Base-by-base conservation (phyloP, 1,140 invertebrate species). In the Stegodyphus dumicola region DNA sequence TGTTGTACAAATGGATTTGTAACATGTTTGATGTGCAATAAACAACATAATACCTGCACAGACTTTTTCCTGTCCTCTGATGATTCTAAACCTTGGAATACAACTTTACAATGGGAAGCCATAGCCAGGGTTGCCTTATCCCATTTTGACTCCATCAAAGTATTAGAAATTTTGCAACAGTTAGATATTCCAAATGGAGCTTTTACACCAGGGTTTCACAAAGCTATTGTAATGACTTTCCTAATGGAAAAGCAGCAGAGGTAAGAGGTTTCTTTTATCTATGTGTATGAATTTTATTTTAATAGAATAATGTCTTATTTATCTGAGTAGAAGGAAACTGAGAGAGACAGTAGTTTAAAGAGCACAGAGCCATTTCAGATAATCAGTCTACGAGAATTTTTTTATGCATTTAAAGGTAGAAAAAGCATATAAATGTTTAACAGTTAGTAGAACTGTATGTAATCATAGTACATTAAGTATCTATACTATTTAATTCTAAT, bases 161-260 rank as follows among this genome's bases (percentile, higher is more conserved):
- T 79, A 77, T 66, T 87, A 77, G 70, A 69, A 77, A 56, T 87
- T 48, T 67, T 87, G 54, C 65, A 73, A 73, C 71, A 48, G 51
- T 54, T 83, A 65, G 66, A 81, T n/a, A 83, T 87, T 53, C 86
- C 86, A n/a, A 56, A 66, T 77, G 86, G 86, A 77, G 74, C 78
- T 76, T 81, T 87, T 7, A 75, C 86, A 77, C 49, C 86, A n/a
- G 69, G 18, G n/a, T 87, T 87, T 75, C 83, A 87, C 56, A 69
- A 66, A 73, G 67, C 86, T 56, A 10, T 78, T 52, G 79, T 87
- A 33, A 80, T 48, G 51, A 69, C 79, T 65, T 79, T 69, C 64
- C 52, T 87, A 17, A 67, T 87, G 18, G 70, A 87, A 48, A 77
- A 83, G 52, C 78, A 87, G 60, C 86, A 87, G 79, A 87, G 86